A percentile compares a stretch with the other conserved stretches of the same genome.
Conservation (phyloP, 2,797 vertebrate species). For the Coccyzus lansbergi region DNA sequence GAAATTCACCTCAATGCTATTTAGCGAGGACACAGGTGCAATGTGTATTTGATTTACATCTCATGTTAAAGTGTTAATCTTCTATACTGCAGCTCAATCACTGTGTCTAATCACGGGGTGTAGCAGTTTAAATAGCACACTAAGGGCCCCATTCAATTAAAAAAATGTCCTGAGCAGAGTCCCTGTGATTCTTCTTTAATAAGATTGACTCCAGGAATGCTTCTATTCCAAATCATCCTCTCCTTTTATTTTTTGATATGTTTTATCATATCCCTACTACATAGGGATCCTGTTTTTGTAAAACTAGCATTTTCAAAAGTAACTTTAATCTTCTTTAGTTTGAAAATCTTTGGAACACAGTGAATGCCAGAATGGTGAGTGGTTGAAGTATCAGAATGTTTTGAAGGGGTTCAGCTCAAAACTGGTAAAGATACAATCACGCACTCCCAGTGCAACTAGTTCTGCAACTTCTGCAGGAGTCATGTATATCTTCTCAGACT, state of each 20-base stretch:
- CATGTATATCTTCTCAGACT: neutral
- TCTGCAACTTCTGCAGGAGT: neutral
- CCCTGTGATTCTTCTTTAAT: neutral
- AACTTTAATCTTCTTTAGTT: conserved; percentile 65
- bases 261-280: neutral
- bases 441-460: too few species aligned
- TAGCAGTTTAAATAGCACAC: conserved; percentile 48
- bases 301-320: neutral
- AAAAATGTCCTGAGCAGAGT: conserved; percentile 36
- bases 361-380: conserved; percentile 68
- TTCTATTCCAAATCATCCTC: neutral
- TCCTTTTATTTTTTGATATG: neutral
- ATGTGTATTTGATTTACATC: conserved; percentile 8
- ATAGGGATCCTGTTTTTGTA: neutral
- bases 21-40: neutral
- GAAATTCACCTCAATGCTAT: neutral
- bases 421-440: neutral
- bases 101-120: conserved; percentile 47
- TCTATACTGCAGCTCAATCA: conserved; percentile 12
- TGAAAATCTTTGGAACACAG: conserved; percentile 77
- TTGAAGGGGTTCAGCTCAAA: conserved; percentile 68
- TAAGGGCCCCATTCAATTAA: conserved; percentile 56
- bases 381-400: conserved; percentile 73
- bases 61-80: neutral
- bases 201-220: neutral